phyloP scores from a whole-genome alignment of 1,140 invertebrate species.

The Drosophila arawakana region DNA sequence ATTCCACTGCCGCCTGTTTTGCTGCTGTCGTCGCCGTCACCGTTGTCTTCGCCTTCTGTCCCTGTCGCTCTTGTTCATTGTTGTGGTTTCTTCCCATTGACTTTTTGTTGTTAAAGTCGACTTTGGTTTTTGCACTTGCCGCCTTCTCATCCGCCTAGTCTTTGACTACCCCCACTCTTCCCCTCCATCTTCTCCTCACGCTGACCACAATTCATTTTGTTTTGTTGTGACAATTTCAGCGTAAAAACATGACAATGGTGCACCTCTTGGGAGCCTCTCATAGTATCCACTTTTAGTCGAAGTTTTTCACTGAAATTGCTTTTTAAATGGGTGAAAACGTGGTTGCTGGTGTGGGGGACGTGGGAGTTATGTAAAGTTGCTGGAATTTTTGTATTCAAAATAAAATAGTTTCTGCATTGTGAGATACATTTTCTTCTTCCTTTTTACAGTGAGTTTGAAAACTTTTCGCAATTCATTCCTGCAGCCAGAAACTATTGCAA shows the following conservation, averaged over 20 bases:
- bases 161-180: constrained; percentile 20
- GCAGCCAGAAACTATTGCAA: constrained; percentile 10
- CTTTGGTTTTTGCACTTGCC: constrained; percentile 48
- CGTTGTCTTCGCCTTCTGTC: background rate
- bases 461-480: constrained; percentile 10
- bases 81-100: constrained; percentile 59
- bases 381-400: constrained; percentile 27
- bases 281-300: background rate
- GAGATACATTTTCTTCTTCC: background rate
- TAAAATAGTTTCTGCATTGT: constrained; percentile 16
- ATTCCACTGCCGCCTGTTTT: constrained; percentile 10
- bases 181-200: constrained; percentile 24
- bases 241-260: constrained; percentile 66
- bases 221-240: constrained; percentile 78
- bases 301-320: constrained; percentile 31
- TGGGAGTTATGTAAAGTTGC: constrained; percentile 31
- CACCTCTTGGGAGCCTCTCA: constrained; percentile 18
- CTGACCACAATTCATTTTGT: constrained; percentile 68
- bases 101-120: constrained; percentile 43
- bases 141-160: constrained; percentile 14
- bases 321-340: constrained; percentile 31
- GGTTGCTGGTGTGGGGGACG: background rate
- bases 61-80: constrained; percentile 22
- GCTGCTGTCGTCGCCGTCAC: constrained; percentile 26
- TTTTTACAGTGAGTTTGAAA: constrained; percentile 1